Evolutionary conservation across 2,888 invertebrate genomes (phyloP).

Genomic region (Ashinkailepas kermadecensis): DNA sequence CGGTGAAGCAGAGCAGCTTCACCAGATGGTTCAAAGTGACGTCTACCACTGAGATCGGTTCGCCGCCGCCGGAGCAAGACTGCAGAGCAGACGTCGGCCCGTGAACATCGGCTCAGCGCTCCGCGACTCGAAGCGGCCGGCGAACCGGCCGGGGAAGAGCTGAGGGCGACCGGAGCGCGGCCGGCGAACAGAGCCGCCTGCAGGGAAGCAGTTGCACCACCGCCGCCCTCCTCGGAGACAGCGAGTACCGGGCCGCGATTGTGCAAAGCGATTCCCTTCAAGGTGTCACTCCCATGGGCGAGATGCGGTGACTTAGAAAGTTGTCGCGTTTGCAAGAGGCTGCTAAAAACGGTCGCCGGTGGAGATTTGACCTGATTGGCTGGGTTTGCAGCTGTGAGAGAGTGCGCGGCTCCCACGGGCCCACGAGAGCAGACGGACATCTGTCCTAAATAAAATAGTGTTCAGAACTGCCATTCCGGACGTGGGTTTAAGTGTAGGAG

Average conservation of each 20-base stretch:
- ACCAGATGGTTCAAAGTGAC: too few relatives aligned
- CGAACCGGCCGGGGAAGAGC: background rate
- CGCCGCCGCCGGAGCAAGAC: background rate
- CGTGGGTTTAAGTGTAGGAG: too few relatives aligned
- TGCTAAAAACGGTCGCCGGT: background rate
- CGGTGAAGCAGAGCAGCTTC: too few relatives aligned
- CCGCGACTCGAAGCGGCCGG: background rate
- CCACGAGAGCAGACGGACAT: too few relatives aligned
- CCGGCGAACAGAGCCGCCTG: background rate
- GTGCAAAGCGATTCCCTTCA: background rate
- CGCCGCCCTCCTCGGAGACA: too few relatives aligned
- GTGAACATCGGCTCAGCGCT: background rate
- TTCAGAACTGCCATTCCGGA: too few relatives aligned
- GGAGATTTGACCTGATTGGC: too few relatives aligned
- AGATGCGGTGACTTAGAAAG: background rate
- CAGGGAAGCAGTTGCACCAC: background rate
- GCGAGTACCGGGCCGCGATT: background rate
- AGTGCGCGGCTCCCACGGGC: too few relatives aligned
- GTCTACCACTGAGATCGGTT: too few relatives aligned
- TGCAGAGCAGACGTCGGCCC: background rate
- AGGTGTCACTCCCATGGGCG: conserved; percentile 1
- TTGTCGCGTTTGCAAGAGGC: background rate
- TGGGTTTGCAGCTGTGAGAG: too few relatives aligned
- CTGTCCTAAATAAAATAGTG: too few relatives aligned
- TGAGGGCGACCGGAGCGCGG: background rate